A percentile compares a stretch with the other conserved stretches of the same genome.
Evolutionary conservation across 1,140 invertebrate genomes (phyloP).

Genomic region (Hylaeus volcanicus): DNA sequence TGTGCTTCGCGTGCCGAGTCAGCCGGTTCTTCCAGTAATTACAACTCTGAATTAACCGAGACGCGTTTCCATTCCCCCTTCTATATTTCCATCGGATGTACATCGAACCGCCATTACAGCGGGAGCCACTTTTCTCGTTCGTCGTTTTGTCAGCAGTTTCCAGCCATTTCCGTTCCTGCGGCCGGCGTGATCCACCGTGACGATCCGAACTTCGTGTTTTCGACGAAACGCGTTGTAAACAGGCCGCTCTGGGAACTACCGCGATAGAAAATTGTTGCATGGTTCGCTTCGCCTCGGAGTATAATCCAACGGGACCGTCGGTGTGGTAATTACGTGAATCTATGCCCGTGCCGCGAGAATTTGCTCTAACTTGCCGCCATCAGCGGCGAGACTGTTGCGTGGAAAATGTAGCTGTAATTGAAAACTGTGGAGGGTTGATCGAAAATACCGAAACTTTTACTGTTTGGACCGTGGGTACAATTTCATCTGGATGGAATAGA

Average conservation of each 20-base stretch:
- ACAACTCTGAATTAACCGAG: conserved; percentile 52
- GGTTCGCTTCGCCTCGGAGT: background rate
- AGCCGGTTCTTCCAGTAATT: conserved; percentile 50
- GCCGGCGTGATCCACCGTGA: background rate
- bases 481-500: too few species aligned
- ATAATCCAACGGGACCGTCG: background rate
- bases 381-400: background rate
- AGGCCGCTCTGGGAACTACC: background rate
- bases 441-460: background rate
- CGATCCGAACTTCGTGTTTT: conserved; percentile 10
- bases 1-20: conserved; percentile 41
- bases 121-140: conserved; percentile 21
- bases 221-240: background rate
- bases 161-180: background rate
- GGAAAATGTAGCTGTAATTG: background rate
- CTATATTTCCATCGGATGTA: conserved; percentile 47
- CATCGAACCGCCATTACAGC: conserved; percentile 36
- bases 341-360: background rate
- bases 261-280: conserved; percentile 3
- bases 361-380: background rate
- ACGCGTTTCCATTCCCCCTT: conserved; percentile 36
- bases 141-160: conserved; percentile 5
- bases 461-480: background rate
- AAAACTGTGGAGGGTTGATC: background rate
- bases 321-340: background rate